These are phyloP conservation scores for Atta texana DNA, from an alignment of 1,140 invertebrate species.

Conservation along the genomic window DNA sequence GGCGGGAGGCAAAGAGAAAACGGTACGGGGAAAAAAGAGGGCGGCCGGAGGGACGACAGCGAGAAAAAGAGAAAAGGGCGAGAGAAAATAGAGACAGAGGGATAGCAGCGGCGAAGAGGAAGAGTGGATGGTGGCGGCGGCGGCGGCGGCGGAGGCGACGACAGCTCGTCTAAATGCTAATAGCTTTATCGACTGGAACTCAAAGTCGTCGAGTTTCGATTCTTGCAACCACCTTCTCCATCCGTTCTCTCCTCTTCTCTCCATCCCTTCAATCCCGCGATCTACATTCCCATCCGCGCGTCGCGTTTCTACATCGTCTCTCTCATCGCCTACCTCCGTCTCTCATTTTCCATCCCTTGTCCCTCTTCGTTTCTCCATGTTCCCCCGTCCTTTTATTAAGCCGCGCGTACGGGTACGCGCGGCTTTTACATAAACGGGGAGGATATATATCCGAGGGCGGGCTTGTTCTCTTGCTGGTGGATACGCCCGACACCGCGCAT, in stretches of 20 bases:
- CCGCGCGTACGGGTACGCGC: conserved; percentile 48
- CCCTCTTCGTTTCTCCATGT: background rate
- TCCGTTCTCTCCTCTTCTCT: conserved; percentile 4
- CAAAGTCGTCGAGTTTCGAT: conserved; percentile 81
- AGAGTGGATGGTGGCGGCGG: background rate
- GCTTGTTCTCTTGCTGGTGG: conserved; percentile 56
- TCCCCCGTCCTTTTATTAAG: conserved; percentile 51
- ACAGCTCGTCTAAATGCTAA: conserved; percentile 87
- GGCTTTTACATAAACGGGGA: conserved; percentile 61
- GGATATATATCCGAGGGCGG: conserved; percentile 62
- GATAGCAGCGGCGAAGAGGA: background rate
- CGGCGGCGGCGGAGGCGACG: conserved; percentile 57
- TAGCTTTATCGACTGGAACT: conserved; percentile 85
- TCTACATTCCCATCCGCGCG: conserved; percentile 70
- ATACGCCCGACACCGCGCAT: conserved; percentile 53
- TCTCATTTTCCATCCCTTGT: background rate
- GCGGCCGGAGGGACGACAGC: conserved; percentile 9
- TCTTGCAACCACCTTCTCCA: conserved; percentile 72
- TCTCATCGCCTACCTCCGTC: background rate
- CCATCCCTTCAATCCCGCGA: conserved; percentile 35
- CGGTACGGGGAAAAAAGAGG: conserved; percentile 58
- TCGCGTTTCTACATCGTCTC: conserved; percentile 65
- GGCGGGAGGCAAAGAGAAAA: conserved; percentile 44
- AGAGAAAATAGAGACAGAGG: conserved; percentile 43
- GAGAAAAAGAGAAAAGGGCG: conserved; percentile 27